Conservation (phyloP, 2,797 vertebrate species). For the Sternarchorhynchus goeldii region DNA sequence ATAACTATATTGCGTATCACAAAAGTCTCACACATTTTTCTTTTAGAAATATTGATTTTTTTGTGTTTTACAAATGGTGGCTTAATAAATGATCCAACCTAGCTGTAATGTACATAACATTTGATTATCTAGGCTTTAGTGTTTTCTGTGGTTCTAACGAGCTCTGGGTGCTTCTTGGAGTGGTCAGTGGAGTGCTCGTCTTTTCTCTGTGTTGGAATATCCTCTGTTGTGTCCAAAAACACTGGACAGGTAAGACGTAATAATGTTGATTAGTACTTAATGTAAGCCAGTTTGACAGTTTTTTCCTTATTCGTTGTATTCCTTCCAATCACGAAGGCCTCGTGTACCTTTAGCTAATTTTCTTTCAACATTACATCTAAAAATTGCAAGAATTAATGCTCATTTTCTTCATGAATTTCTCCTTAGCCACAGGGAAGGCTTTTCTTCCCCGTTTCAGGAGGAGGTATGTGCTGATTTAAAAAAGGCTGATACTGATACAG, state of each 20-base stretch:
- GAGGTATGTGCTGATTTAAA: slow-evolving; percentile 56
- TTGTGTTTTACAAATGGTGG: not conserved
- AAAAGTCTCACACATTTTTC: not conserved
- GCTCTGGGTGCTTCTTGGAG: not conserved
- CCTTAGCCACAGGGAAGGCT: slow-evolving; percentile 56
- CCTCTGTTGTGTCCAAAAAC: slow-evolving; percentile 59
- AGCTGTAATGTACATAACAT: too few species aligned
- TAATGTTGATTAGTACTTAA: not conserved
- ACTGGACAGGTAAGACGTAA: slow-evolving; percentile 62
- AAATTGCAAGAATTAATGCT: too few species aligned
- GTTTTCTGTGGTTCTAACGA: fast-evolving
- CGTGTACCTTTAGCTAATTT: too few species aligned
- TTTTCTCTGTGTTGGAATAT: slow-evolving; percentile 66
- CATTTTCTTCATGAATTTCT: slow-evolving; percentile 6
- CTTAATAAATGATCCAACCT: too few species aligned
- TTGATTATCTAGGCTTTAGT: slow-evolving; percentile 28
- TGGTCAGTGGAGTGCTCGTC: slow-evolving; percentile 44
- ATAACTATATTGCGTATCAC: not conserved
- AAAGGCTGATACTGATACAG: not conserved
- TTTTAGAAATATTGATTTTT: not conserved
- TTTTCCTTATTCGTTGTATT: not conserved
- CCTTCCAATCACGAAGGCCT: too few species aligned
- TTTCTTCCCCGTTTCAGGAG: slow-evolving; percentile 47
- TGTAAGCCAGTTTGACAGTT: not conserved
- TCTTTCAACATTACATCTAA: too few species aligned